Base-by-base conservation (phyloP, 2,797 vertebrate species). In the Crypturellus tataupa region DNA sequence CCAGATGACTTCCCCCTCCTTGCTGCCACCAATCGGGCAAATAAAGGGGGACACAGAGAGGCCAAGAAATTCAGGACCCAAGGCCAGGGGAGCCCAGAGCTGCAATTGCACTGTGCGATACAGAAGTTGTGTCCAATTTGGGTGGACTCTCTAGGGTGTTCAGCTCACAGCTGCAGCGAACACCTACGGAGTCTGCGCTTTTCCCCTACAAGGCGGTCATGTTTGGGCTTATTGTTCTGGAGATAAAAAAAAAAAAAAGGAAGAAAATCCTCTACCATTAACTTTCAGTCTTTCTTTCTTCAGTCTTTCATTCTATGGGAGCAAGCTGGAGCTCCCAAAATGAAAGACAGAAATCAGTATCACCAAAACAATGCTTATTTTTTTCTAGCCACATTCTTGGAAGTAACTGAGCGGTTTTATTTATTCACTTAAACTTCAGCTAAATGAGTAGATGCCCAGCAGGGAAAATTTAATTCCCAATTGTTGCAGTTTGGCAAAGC, bases 401-500 rank as follows among this genome's bases (percentile, higher is more conserved):
- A 96, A 85, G 35, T 23, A 33, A 73, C n/a, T 40, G 60, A 91
- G 77, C 42, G 86, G 17, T 60, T 91, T 88, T 90, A 90, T 94
- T 95, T 91, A 56, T 68, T 37, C 35, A 64, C 77, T 94, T 88
- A 80, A 77, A 87, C 81, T 93, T 94, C 77, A 88, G 47, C 83
- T 90, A 87, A 91, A 93, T 44, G 71, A 82, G 51, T 27, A 72
- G 60, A 95, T 87, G 56, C 85, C 87, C 91, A 80, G 80, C 88
- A 90, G 91, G 85, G 68, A 91, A 90, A 70, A n/a, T 82, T 87
- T 94, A 49, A 82, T 93, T 80, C 60, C 20, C 87, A 87, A 58
- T 93, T 96, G 91, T 94, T 93, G 79, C 64, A 16, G 53, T 85
- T 94, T 95, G 80, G 77, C 83, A 91, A 90, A 80, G 47, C 77